These are phyloP conservation scores for Neuroscelio doddi DNA, from an alignment of 2,888 invertebrate genomes.

Conservation along the genomic window DNA sequence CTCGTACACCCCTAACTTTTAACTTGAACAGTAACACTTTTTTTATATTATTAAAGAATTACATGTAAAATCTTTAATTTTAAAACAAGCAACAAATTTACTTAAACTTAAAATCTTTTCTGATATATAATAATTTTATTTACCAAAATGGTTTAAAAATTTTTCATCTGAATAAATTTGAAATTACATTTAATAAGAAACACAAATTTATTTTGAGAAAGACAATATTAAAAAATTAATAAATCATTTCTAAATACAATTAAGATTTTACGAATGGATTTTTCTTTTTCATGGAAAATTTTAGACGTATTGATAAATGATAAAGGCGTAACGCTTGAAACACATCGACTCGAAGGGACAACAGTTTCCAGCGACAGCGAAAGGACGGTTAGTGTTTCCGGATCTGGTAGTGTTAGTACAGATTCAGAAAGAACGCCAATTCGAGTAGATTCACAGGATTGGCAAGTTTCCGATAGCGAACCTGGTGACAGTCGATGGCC, in stretches of 20 bases:
- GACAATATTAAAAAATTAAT: no score
- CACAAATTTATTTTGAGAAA: background rate
- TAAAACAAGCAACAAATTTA: no score
- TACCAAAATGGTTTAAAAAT: no score
- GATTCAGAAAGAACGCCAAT: conserved; percentile 89
- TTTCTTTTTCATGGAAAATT: background rate
- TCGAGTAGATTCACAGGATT: conserved; percentile 87
- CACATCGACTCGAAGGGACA: conserved; percentile 74
- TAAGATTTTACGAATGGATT: background rate
- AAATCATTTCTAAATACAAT: background rate
- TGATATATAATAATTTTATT: no score
- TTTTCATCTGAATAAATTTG: no score
- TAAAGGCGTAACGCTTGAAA: conserved; percentile 75
- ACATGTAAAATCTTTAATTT: no score
- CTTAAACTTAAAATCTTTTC: no score
- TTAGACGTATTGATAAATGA: conserved; percentile 69
- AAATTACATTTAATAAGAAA: no score
- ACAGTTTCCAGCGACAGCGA: conserved; percentile 79
- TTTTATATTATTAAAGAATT: no score
- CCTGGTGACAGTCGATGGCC: conserved; percentile 78
- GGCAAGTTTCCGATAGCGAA: conserved; percentile 81
- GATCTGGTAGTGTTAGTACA: conserved; percentile 82
- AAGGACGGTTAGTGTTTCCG: conserved; percentile 81
- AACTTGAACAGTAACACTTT: no score
- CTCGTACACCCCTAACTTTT: no score